phyloP scores from a whole-genome alignment of 2,113 vertebrate species.

The Cranoglanis bouderius region DNA sequence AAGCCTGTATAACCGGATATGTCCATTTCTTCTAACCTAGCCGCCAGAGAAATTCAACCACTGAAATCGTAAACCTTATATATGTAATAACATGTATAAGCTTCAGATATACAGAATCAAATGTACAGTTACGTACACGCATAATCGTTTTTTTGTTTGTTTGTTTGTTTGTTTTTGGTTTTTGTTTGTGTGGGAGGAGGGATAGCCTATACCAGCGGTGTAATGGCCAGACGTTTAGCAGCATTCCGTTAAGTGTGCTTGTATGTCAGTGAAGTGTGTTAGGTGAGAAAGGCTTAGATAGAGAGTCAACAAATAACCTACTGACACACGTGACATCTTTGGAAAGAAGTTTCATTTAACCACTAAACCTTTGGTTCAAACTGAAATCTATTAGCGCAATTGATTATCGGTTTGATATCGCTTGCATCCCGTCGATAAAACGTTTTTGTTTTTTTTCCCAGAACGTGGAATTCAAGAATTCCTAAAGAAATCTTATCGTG shows the following conservation, averaged over 20 bases:
- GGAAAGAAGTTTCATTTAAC: too few relatives aligned
- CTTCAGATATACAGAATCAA: neutral
- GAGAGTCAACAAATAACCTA: neutral
- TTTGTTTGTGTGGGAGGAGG: neutral
- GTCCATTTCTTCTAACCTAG: neutral
- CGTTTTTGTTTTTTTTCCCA: neutral
- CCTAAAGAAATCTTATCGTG: neutral
- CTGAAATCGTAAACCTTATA: neutral
- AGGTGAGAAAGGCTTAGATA: slow-evolving; percentile 30
- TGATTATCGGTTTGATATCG: too few relatives aligned
- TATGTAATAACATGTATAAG: neutral
- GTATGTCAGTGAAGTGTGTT: neutral
- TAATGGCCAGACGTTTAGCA: slow-evolving; percentile 33
- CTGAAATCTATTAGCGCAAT: too few relatives aligned
- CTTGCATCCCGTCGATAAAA: too few relatives aligned
- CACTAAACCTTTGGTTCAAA: too few relatives aligned
- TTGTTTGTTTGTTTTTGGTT: too few relatives aligned
- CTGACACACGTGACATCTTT: slow-evolving; percentile 19
- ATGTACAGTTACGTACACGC: neutral
- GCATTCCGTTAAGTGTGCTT: slow-evolving; percentile 46
- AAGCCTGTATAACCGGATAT: too few relatives aligned
- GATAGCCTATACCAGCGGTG: neutral
- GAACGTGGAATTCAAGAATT: neutral
- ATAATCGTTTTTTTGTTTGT: neutral
- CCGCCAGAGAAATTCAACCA: neutral